phyloP scores from a whole-genome alignment of 2,797 vertebrate species.

The Enoplosus armatus region DNA sequence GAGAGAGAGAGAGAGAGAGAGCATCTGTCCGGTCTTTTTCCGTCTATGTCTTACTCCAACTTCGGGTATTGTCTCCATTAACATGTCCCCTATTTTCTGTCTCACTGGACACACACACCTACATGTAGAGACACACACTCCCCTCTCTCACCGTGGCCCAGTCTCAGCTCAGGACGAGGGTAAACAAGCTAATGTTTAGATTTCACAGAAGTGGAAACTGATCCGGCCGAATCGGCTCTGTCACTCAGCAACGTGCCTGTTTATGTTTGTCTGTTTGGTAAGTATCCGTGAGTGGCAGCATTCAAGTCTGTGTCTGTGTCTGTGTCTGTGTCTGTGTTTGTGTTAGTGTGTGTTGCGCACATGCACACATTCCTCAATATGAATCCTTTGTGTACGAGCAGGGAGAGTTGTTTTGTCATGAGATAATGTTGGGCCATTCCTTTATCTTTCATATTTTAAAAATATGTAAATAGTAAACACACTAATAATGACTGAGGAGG shows the following conservation, averaged over 20 bases:
- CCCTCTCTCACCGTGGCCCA: slow-evolving; percentile 17
- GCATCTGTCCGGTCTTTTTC: neutral
- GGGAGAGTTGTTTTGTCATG: neutral
- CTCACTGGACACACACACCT: slow-evolving; percentile 21
- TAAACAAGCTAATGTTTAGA: slow-evolving; percentile 84
- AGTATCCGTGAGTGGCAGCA: slow-evolving; percentile 65
- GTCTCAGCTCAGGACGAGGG: slow-evolving; percentile 65
- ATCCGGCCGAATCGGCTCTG: slow-evolving; percentile 68
- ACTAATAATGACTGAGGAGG: neutral
- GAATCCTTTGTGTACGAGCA: slow-evolving; percentile 6
- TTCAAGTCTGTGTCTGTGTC: slow-evolving; percentile 15
- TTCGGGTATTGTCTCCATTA: slow-evolving; percentile 23
- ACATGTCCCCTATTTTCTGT: slow-evolving; percentile 25
- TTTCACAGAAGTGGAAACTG: slow-evolving; percentile 80
- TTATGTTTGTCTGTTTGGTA: slow-evolving; percentile 74
- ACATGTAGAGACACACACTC: slow-evolving; percentile 36
- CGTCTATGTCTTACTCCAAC: neutral
- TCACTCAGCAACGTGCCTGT: slow-evolving; percentile 79
- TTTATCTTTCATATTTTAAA: neutral
- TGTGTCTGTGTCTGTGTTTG: slow-evolving; percentile 26
- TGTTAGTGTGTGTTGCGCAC: neutral
- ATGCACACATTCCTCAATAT: slow-evolving; percentile 24
- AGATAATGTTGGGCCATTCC: too few relatives aligned
- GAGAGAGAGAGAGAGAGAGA: neutral
- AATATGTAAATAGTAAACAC: neutral